A percentile compares a stretch with the other conserved stretches of the same genome.
Evolutionary conservation across 2,113 vertebrate species (phyloP).

Genomic region (Semnornis frantzii): DNA sequence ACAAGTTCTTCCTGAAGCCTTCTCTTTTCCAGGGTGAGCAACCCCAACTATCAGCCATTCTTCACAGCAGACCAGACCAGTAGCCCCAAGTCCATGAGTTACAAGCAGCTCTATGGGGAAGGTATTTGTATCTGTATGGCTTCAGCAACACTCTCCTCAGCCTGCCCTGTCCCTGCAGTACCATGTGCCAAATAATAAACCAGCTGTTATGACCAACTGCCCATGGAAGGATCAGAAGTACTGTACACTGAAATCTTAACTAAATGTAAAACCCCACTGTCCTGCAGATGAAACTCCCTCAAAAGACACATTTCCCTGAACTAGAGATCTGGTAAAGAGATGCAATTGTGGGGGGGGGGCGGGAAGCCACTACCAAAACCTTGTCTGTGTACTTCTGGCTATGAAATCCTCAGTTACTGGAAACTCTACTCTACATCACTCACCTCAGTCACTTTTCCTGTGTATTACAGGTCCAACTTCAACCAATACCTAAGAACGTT

Average conservation of each 20-base stretch:
- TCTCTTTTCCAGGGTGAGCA: neutral
- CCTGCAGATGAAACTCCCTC: neutral
- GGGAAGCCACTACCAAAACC: neutral
- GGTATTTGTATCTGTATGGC: neutral
- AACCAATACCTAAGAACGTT: neutral
- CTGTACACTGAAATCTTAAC: neutral
- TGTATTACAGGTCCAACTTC: neutral
- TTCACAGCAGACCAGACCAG: neutral
- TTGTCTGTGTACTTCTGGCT: neutral
- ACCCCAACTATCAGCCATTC: neutral
- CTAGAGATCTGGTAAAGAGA: neutral
- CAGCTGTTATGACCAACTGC: neutral
- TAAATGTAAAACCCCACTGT: neutral
- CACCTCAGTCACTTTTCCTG: neutral
- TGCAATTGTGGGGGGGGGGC: neutral
- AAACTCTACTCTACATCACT: neutral
- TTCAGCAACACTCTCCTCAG: neutral
- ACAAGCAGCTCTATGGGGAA: neutral
- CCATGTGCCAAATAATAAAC: neutral
- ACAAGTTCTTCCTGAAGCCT: neutral
- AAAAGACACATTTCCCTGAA: neutral
- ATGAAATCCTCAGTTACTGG: rapidly evolving
- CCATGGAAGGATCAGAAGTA: neutral
- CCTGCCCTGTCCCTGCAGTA: neutral
- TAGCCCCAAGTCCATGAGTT: neutral